A percentile compares a stretch with the other conserved stretches of the same genome.
These are phyloP conservation scores for Cossypha polioptera DNA, from an alignment of 2,797 vertebrate genomes.

Conservation along the genomic window DNA sequence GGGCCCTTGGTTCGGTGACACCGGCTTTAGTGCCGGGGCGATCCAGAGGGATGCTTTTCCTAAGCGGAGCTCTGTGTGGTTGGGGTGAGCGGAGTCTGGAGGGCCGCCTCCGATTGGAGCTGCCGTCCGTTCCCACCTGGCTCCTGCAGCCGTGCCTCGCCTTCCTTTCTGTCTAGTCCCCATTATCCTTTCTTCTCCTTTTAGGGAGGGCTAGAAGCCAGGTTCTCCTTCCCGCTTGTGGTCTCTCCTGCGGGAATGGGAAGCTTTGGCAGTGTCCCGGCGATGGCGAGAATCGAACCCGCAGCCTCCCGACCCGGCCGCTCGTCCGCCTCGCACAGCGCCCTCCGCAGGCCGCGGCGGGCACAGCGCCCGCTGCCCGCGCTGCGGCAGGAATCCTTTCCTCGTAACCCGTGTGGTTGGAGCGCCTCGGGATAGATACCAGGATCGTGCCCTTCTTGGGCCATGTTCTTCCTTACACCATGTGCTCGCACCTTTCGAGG, in stretches of 20 bases:
- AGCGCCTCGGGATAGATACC: too few relatives aligned
- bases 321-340: background rate
- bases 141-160: too few relatives aligned
- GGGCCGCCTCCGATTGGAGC: background rate
- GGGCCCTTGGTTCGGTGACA: fast-evolving
- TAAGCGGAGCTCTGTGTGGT: background rate
- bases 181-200: background rate
- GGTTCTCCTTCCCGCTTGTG: fast-evolving
- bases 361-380: background rate
- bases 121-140: background rate
- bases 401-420: fast-evolving
- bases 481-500: background rate
- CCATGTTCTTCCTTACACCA: fast-evolving
- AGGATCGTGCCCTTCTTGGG: background rate
- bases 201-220: too few relatives aligned
- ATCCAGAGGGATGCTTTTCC: too few relatives aligned
- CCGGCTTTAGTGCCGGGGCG: fast-evolving
- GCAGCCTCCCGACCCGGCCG: fast-evolving
- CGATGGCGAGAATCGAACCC: background rate
- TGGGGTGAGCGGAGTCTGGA: too few relatives aligned
- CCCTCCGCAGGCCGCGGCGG: background rate
- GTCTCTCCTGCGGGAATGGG: too few relatives aligned
- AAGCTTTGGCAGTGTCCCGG: fast-evolving
- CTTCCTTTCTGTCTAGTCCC: background rate
- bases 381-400: fast-evolving